phyloP scores from a whole-genome alignment of 2,888 invertebrate genomes.

The Nomada lathburiana region DNA sequence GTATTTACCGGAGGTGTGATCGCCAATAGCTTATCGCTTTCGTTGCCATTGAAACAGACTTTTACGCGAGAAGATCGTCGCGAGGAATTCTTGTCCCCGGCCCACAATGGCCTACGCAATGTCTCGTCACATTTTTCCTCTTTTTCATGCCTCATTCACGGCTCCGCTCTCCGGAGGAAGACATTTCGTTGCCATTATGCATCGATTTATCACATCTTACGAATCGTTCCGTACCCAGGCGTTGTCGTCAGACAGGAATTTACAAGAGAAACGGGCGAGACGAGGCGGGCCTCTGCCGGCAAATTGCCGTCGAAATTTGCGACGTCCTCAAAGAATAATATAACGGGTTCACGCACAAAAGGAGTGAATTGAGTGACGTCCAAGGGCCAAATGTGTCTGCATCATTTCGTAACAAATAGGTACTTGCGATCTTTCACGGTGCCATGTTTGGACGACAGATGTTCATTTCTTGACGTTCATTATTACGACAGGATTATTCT shows the following conservation, averaged over 20 bases:
- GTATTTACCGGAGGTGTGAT: slow-evolving; percentile 26
- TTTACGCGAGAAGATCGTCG: slow-evolving; percentile 47
- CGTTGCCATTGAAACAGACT: slow-evolving; percentile 41
- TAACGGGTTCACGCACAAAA: not conserved
- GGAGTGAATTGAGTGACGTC: slow-evolving; percentile 5
- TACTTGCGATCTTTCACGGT: not conserved
- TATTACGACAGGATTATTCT: too few species aligned
- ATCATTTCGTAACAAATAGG: not conserved
- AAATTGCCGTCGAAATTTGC: slow-evolving; percentile 9
- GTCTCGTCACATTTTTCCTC: slow-evolving; percentile 37
- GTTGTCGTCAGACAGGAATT: slow-evolving; percentile 16
- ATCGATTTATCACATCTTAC: slow-evolving; percentile 38
- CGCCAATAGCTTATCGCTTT: slow-evolving; percentile 44
- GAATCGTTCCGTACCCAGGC: slow-evolving; percentile 9
- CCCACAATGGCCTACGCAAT: slow-evolving; percentile 67
- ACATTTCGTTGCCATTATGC: slow-evolving; percentile 33
- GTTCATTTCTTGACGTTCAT: too few species aligned
- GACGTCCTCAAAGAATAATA: not conserved
- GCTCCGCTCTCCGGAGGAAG: slow-evolving; percentile 1
- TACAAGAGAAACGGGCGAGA: slow-evolving; percentile 7
- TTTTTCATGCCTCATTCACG: not conserved
- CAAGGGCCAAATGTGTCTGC: slow-evolving; percentile 2
- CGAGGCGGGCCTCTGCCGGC: not conserved
- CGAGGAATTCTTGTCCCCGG: slow-evolving; percentile 52
- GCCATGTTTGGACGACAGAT: not conserved